Percentiles rank a stretch among this genome's conserved stretches.
phyloP scores from a whole-genome alignment of 2,888 invertebrate genomes.

The Tetropium fuscum region DNA sequence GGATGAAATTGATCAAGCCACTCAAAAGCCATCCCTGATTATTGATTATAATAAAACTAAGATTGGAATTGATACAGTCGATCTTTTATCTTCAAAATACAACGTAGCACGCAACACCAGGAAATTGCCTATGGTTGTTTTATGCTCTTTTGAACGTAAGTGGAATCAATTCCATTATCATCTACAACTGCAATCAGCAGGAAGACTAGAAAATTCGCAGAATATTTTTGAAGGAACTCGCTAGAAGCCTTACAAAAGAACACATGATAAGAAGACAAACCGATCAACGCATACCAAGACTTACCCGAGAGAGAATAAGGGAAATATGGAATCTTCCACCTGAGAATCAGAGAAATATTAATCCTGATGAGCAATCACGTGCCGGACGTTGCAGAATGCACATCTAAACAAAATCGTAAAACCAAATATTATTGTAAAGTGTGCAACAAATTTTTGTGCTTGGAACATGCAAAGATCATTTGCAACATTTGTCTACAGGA shows the following conservation, averaged over 20 bases:
- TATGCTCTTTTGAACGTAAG: neutral
- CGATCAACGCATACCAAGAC: neutral
- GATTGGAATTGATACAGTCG: constrained; percentile 25
- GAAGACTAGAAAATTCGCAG: neutral
- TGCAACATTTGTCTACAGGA: neutral
- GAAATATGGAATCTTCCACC: neutral
- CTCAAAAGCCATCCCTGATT: constrained; percentile 15
- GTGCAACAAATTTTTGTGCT: neutral
- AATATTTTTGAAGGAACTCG: neutral
- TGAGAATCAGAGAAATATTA: neutral
- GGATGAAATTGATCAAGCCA: neutral
- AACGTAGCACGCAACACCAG: constrained; percentile 9
- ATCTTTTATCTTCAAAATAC: constrained; percentile 22
- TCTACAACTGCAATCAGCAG: neutral
- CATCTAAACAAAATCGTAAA: neutral
- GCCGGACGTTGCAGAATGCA: neutral
- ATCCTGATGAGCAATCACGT: neutral
- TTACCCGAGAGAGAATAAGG: neutral
- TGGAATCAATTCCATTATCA: neutral
- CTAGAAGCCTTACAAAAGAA: neutral
- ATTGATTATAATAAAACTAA: constrained; percentile 20
- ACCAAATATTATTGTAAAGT: constrained; percentile 1
- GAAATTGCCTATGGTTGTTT: neutral
- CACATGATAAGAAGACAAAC: neutral
- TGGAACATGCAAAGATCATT: neutral